A percentile compares a stretch with the other conserved stretches of the same genome.
Conservation (phyloP, 2,113 vertebrate genomes). For the Melanocharis versteri region DNA sequence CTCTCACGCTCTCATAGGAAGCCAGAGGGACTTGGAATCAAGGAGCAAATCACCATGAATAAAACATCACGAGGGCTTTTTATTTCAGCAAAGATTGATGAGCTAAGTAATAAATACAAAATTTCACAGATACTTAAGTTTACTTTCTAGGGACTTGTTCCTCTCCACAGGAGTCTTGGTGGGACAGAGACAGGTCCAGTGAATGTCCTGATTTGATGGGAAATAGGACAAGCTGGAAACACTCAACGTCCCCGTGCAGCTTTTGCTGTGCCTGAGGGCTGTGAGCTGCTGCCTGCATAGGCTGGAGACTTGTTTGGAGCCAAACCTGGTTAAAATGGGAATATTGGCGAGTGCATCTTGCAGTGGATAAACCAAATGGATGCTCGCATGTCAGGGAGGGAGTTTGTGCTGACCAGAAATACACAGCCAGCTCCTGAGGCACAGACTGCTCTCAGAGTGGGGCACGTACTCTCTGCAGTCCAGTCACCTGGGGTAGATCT, state of each 20-base stretch:
- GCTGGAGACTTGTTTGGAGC: background rate
- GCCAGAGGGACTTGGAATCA: background rate
- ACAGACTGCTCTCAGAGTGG: background rate
- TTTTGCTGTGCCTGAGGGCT: background rate
- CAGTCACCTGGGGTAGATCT: background rate
- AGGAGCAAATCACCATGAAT: constrained; percentile 1
- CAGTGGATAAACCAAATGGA: background rate
- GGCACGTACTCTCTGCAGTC: background rate
- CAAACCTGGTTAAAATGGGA: background rate
- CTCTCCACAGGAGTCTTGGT: background rate
- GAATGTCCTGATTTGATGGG: background rate
- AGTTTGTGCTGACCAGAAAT: background rate
- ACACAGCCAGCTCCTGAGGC: background rate
- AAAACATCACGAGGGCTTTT: constrained; percentile 5
- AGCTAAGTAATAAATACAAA: constrained; percentile 26
- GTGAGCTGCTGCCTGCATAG: background rate
- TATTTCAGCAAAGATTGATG: constrained; percentile 45
- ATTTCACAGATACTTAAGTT: constrained; percentile 44
- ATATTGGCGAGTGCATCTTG: background rate
- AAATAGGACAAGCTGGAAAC: background rate
- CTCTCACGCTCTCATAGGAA: background rate
- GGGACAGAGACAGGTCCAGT: background rate
- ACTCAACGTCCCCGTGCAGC: rapidly evolving
- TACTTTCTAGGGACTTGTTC: constrained; percentile 10
- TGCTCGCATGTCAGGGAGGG: background rate